Percentiles rank a stretch among this genome's conserved stretches.
These are phyloP conservation scores for Sparus aurata DNA, from an alignment of 2,797 vertebrate genomes.

Conservation along the genomic window DNA sequence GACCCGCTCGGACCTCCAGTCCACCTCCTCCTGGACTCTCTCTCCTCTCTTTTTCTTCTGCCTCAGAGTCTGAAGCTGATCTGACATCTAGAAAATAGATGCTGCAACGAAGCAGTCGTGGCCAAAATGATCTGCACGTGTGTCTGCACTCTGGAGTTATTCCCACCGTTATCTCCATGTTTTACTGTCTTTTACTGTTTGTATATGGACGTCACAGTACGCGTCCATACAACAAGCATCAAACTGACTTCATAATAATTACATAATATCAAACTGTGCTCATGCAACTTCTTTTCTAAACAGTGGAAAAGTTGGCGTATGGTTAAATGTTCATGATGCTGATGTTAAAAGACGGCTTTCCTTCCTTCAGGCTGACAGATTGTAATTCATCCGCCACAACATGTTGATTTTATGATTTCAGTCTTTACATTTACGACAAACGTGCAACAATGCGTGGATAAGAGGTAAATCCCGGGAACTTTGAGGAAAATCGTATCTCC, in stretches of 20 bases:
- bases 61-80: neutral
- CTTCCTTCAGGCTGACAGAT: neutral
- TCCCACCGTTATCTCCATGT: neutral
- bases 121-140: neutral
- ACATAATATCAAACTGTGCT: too few relatives aligned
- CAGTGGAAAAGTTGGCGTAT: too few relatives aligned
- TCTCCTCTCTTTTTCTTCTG: neutral
- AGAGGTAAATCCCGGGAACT: slow-evolving; percentile 6
- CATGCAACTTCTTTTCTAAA: too few relatives aligned
- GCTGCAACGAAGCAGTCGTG: neutral
- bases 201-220: neutral
- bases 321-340: too few relatives aligned
- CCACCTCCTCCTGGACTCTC: neutral
- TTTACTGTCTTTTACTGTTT: neutral
- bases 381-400: neutral
- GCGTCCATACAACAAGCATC: neutral
- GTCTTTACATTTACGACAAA: neutral
- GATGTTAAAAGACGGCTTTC: neutral
- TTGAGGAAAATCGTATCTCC: neutral
- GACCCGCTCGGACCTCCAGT: neutral
- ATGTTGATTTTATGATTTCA: neutral
- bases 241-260: neutral
- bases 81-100: neutral
- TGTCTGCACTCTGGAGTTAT: neutral
- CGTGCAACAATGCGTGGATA: neutral